Percentiles rank a stretch among this genome's conserved stretches.
These are phyloP conservation scores for Marmota flaviventris DNA, from an alignment of 2,113 vertebrate genomes.

Conservation along the genomic window DNA sequence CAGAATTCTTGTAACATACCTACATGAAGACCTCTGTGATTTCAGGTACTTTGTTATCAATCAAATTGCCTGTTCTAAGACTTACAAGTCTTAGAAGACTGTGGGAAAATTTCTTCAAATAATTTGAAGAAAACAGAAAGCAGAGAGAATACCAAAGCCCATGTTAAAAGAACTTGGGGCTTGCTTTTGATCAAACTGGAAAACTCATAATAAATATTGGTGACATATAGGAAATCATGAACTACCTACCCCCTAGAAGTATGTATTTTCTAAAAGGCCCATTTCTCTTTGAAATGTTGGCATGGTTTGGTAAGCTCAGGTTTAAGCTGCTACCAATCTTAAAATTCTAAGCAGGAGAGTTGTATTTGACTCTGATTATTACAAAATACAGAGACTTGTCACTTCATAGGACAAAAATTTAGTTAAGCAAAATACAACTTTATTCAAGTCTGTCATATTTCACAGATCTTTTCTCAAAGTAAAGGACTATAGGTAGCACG, in stretches of 20 bases:
- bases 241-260: not conserved
- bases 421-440: conserved; percentile 35
- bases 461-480: not conserved
- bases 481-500: not conserved
- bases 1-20: not conserved
- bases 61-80: not conserved
- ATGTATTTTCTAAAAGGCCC: not conserved
- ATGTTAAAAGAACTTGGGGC: not conserved
- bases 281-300: conserved; percentile 40
- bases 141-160: not conserved
- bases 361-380: conserved; percentile 71
- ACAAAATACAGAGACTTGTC: not conserved
- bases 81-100: not conserved
- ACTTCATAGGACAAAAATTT: not conserved
- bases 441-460: not conserved
- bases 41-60: conserved; percentile 27
- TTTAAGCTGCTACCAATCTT: conserved; percentile 74
- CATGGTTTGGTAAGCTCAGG: conserved; percentile 71
- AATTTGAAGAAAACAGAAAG: conserved; percentile 37
- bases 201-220: conserved; percentile 13
- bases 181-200: conserved; percentile 30
- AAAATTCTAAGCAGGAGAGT: conserved; percentile 71
- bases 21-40: not conserved
- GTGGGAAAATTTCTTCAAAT: not conserved
- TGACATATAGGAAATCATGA: not conserved